Evolutionary conservation across 2,888 invertebrate genomes (phyloP), one percentile per base, ranked within the genome.

Genomic region (Torymus texanus): DNA sequence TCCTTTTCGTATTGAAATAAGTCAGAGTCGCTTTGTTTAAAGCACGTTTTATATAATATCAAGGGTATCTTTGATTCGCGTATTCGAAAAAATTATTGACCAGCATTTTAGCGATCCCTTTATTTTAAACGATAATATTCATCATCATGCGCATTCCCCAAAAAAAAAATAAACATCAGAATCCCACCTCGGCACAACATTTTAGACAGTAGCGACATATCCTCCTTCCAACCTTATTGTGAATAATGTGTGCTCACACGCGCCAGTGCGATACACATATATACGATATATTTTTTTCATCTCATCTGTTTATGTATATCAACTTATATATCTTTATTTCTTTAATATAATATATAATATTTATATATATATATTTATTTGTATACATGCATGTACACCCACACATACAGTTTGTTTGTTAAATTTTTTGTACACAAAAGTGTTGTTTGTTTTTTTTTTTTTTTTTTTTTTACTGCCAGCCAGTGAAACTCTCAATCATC

Each of bases 351-450:
- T 62, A 56, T 41, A 41, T 41, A 41, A 41, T 41, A 58, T 75
- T 50, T 61, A 24, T 58, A 51, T 79, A 79, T 81, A 75, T 80
- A 77, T 80, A 50, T 81, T 72, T 81, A 53, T 61, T 50, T 79
- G 66, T 80, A 81, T 80, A 77, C 82, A 81, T 82, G 75, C 82
- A 81, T 82, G 78, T 79, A 79, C 77, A 81, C 67, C 58, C 81
- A 77, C 65, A 75, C 80, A 67, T 83, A 83, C 82, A 83, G 82
- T 83, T 41, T 80, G 78, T 67, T 81, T 82, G 50, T 70, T 81
- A 74, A 79, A 66, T 59, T 58, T 73, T 81, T 79, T 79, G 78
- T 79, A 79, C 81, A 79, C 61, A 74, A 79, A 81, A 67, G 68
- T 67, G 56, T 67, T 66, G 8, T 41, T 41, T 41, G 62, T 62